Evolutionary conservation across 2,797 vertebrate species (phyloP).

Genomic region (Podarcis lilfordi): DNA sequence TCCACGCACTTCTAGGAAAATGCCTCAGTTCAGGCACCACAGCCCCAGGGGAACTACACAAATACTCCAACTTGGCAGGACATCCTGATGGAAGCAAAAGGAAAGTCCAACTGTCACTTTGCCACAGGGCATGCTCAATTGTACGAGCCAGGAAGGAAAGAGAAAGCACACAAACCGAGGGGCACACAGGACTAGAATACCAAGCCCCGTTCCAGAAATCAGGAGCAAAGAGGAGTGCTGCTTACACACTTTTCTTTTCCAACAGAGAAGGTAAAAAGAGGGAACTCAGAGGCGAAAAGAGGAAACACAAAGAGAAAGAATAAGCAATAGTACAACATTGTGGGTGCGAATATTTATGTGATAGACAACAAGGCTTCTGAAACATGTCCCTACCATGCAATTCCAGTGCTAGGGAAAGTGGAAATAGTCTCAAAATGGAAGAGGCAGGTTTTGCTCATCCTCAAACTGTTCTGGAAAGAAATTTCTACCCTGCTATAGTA

Average conservation of each 20-base stretch:
- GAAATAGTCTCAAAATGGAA: not conserved
- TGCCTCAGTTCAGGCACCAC: not conserved
- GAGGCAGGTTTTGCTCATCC: not conserved
- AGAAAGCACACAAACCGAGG: not conserved
- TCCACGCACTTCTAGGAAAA: not conserved
- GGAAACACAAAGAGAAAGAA: not conserved
- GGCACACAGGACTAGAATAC: not conserved
- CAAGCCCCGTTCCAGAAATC: not conserved
- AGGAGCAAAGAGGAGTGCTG: not conserved
- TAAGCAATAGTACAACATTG: not conserved
- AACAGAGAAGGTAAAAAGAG: not conserved
- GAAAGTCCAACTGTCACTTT: slow-evolving; percentile 2
- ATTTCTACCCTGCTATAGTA: not conserved
- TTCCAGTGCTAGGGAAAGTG: not conserved
- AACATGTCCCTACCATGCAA: not conserved
- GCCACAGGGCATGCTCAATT: not conserved
- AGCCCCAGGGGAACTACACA: slow-evolving; percentile 2
- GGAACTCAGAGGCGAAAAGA: not conserved
- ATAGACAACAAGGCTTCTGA: not conserved
- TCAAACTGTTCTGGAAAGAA: too few relatives aligned
- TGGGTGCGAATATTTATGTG: not conserved
- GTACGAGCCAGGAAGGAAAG: not conserved
- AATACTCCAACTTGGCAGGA: slow-evolving; percentile 9
- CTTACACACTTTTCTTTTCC: not conserved
- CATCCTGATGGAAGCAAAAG: not conserved